A percentile compares a stretch with the other conserved stretches of the same genome.
Conservation (phyloP, 2,888 invertebrate species). For the Lasioglossum lativentre region DNA sequence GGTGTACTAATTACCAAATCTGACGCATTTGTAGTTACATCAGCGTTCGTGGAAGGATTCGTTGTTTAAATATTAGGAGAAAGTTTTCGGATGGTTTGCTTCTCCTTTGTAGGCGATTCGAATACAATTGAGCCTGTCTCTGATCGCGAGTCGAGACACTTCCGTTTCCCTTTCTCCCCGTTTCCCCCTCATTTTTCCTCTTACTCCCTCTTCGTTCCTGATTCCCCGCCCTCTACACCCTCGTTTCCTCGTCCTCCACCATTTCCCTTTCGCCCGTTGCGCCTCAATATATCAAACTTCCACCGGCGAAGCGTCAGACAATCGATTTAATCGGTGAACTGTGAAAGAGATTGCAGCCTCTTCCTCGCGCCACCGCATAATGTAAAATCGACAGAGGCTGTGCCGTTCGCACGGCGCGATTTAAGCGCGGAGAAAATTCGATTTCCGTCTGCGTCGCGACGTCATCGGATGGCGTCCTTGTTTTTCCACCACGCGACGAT, state of each 20-base stretch:
- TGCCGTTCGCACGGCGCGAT: conserved; percentile 34
- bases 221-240: background rate
- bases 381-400: conserved; percentile 63
- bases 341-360: conserved; percentile 74
- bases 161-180: conserved; percentile 34
- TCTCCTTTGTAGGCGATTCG: background rate
- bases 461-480: background rate
- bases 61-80: background rate
- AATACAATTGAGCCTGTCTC: background rate
- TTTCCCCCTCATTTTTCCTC: conserved; percentile 1
- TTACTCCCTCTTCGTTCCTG: background rate
- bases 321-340: conserved; percentile 78
- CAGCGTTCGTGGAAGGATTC: background rate
- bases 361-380: conserved; percentile 58
- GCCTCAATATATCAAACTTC: conserved; percentile 72
- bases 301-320: conserved; percentile 71
- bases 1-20: background rate
- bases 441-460: conserved; percentile 46
- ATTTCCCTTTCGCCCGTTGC: conserved; percentile 14
- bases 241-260: background rate
- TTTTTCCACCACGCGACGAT: conserved; percentile 10
- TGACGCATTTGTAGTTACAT: background rate
- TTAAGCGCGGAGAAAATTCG: conserved; percentile 57
- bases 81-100: background rate
- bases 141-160: conserved; percentile 47